Base-by-base conservation (phyloP, 37 sponge, comb jelly and placozoan genomes). In the Aplysina aerophoba region DNA sequence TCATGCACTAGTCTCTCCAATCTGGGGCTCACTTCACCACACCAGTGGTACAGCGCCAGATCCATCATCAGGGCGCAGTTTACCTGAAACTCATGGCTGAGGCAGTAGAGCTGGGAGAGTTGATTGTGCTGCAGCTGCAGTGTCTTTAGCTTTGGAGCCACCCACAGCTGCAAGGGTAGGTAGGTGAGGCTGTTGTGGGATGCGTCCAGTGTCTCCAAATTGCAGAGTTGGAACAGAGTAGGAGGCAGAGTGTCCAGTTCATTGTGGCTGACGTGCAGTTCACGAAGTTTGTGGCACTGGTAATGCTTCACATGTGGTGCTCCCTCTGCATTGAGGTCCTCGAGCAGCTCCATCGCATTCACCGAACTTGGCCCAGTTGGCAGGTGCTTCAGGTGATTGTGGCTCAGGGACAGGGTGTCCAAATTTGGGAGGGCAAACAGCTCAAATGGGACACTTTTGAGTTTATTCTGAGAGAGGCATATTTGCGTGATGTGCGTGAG, bases 131-230 rank as follows among this genome's bases (percentile, higher is more conserved):
- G 53, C 24, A 94, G 89, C 17, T 37, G 66, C 5, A 94, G 71
- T 12, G 0, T 83, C n/a, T 83, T 85, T 60, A 94, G 81, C 19
- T 86, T 85, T 8, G 86, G 62, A 54, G 84, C 79, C 19, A 94
- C 44, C 94, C 94, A 94, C 22, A 90, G 62, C 0, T 85, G 83
- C n/a, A 91, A 86, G 19, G 94, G 94, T 17, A 94, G 89, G 30
- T 50, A 21, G 2, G 79, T 31, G 13, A 94, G 67, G 34, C 66
- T 16, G 54, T 94, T 94, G 50, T 80, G 28, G 24, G 81, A 75
- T 6, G 85, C 88, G 36, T 61, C 77, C 37, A 94, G 65, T 68
- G 88, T 81, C 54, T 85, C 81, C 38, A 94, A 79, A 21, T 36
- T 28, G 19, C 25, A 24, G 19, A 82, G 67, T 12, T 31, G 35